A percentile compares a stretch with the other conserved stretches of the same genome.
Conservation (phyloP, 2,888 invertebrate genomes). For the Euplexia lucipara region DNA sequence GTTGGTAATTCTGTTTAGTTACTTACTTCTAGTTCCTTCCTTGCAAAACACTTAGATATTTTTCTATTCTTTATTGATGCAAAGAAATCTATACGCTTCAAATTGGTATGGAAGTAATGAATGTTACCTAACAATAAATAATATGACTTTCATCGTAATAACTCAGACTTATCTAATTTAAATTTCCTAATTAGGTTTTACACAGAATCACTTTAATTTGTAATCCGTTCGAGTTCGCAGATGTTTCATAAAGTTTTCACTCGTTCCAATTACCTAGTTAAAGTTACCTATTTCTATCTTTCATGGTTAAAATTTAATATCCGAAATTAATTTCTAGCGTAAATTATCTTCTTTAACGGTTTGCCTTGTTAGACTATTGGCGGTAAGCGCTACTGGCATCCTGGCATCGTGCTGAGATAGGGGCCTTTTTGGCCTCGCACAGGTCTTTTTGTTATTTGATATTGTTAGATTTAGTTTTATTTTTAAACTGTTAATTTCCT, state of each 20-base stretch:
- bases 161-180: slow-evolving; percentile 27
- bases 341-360: too few species aligned
- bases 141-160: slow-evolving; percentile 27
- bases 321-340: background rate
- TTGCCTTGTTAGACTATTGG: too few species aligned
- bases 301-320: slow-evolving; percentile 28
- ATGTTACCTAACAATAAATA: slow-evolving; percentile 14
- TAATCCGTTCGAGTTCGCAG: slow-evolving; percentile 49
- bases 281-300: slow-evolving; percentile 41
- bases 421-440: too few species aligned
- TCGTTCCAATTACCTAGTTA: slow-evolving; percentile 41
- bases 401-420: too few species aligned
- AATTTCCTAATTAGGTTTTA: slow-evolving; percentile 48
- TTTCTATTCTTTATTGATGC: background rate
- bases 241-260: slow-evolving; percentile 48
- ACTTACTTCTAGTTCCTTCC: too few species aligned
- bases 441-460: too few species aligned
- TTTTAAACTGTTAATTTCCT: too few species aligned
- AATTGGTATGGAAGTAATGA: slow-evolving; percentile 7
- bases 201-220: slow-evolving; percentile 44
- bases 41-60: too few species aligned
- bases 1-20: too few species aligned
- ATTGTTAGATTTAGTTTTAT: too few species aligned
- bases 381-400: too few species aligned
- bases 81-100: background rate